Base-by-base conservation (phyloP, 2,888 invertebrate genomes). In the Crematogaster levior region DNA sequence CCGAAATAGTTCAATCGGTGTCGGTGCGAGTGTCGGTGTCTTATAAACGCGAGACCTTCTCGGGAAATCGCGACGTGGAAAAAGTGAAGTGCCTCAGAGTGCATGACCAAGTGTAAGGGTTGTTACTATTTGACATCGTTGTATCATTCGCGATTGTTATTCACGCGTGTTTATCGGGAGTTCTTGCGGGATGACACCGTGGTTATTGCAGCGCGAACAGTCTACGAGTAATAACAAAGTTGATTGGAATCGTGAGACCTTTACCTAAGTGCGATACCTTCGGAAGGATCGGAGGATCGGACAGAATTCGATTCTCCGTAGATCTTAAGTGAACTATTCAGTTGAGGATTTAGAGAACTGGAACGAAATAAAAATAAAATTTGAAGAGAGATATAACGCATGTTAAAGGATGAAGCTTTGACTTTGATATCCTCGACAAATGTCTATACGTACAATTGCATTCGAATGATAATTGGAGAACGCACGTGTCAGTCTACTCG, bases 1-100 rank as follows among this genome's bases (percentile, higher is more conserved):
- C 18, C 51, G 27, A 24, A 27, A 37, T 75, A 43, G 24, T 56
- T 56, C 30, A 68, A 15, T 48, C 37, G 48, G 73, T 74, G 51
- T 66, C 40, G 75, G 66, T 56, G 77, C 53, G 68, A 68, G 68
- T 77, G 77, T 30, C 37, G 66, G 77, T 68, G 77, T 68, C 12
- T 56, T 24, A n/a, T n/a, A 34, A 51, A 51, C 43, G 77, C 72
- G 56, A 79, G 43, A 79, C 34, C 70, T 68, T 27, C 12, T 21
- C 21, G 66, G 27, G 18, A 53, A 51, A 56, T 77, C 70, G 77
- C 77, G 27, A 77, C 30, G 56, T 79, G 63, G 56, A 30, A 56
- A 79, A 79, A 79, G 77, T 79, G 77, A 79, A 79, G 77, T 79
- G 77, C 43, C 72, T 43, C 43, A 10, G 30, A 70, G 77, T 77